A percentile compares a stretch with the other conserved stretches of the same genome.
phyloP scores from a whole-genome alignment of 2,888 invertebrate species.

The Pseudoips prasinana region DNA sequence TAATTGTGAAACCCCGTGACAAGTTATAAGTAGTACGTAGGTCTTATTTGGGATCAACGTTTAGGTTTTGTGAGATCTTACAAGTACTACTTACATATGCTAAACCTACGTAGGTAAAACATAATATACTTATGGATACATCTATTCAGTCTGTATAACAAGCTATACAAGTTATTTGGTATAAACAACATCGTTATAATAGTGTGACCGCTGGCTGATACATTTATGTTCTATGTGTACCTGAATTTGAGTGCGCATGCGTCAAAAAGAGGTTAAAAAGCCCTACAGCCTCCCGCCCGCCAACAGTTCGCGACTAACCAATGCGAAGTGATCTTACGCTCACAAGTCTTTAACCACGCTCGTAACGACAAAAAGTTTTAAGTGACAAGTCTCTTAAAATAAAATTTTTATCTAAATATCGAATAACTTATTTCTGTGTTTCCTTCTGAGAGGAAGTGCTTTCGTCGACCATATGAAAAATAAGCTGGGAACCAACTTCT shows the following conservation, averaged over 20 bases:
- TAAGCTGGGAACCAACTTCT: conserved; percentile 57
- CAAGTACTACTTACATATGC: no score
- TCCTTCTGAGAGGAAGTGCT: conserved; percentile 37
- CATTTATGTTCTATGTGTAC: conserved; percentile 24
- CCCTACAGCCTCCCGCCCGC: conserved; percentile 31
- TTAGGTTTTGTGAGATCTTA: no score
- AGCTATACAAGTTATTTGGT: no score
- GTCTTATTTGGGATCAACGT: no score
- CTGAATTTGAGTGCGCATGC: conserved; percentile 55
- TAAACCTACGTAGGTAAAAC: no score
- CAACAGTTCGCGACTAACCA: conserved; percentile 56
- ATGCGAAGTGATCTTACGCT: conserved; percentile 49
- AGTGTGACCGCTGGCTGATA: no score
- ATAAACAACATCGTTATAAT: no score
- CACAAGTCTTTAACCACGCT: conserved; percentile 29
- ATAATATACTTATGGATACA: no score
- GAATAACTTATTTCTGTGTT: conserved; percentile 28
- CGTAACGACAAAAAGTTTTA: conserved; percentile 60
- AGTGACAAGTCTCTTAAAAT: conserved; percentile 26
- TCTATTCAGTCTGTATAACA: no score
- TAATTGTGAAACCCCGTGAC: no score
- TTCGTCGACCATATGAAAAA: conserved; percentile 64
- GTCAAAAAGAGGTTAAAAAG: conserved; percentile 53
- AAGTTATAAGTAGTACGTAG: no score
- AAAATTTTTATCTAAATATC: conserved; percentile 23